These are phyloP conservation scores for Drosophila robusta DNA, from an alignment of 2,888 invertebrate species.

Conservation along the genomic window DNA sequence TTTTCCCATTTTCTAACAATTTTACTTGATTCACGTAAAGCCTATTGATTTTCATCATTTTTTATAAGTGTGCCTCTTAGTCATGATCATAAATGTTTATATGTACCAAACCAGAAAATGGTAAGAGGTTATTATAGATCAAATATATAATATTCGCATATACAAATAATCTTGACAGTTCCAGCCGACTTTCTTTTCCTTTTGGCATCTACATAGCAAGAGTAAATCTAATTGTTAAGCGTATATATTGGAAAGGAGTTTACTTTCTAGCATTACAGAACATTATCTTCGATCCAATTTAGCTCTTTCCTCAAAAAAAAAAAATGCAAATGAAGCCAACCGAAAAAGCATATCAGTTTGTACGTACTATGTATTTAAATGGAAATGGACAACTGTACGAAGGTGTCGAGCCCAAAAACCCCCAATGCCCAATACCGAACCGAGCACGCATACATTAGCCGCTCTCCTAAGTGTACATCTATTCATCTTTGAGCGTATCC, in stretches of 20 bases:
- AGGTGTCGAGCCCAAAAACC: constrained; percentile 26
- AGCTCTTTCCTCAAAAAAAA: background rate
- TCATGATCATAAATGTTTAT: no score
- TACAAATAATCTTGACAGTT: no score
- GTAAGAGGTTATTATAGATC: no score
- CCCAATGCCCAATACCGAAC: background rate
- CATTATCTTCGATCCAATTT: background rate
- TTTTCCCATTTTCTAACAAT: no score
- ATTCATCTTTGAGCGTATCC: constrained; percentile 7
- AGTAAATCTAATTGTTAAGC: no score
- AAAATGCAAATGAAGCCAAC: constrained; percentile 18
- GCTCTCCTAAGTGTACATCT: constrained; percentile 12
- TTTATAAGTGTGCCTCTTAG: no score
- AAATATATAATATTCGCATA: no score
- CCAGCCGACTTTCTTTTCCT: no score
- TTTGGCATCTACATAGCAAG: no score
- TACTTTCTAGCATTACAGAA: background rate
- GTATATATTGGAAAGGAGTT: background rate
- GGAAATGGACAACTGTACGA: background rate
- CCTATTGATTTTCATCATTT: no score
- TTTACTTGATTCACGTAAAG: no score
- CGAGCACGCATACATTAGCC: constrained; percentile 30
- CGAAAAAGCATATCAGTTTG: background rate
- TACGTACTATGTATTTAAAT: constrained; percentile 12
- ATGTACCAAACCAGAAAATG: no score